A percentile compares a stretch with the other conserved stretches of the same genome.
These are phyloP conservation scores for Eurytoma californica DNA, from an alignment of 2,888 invertebrate genomes.

Conservation along the genomic window DNA sequence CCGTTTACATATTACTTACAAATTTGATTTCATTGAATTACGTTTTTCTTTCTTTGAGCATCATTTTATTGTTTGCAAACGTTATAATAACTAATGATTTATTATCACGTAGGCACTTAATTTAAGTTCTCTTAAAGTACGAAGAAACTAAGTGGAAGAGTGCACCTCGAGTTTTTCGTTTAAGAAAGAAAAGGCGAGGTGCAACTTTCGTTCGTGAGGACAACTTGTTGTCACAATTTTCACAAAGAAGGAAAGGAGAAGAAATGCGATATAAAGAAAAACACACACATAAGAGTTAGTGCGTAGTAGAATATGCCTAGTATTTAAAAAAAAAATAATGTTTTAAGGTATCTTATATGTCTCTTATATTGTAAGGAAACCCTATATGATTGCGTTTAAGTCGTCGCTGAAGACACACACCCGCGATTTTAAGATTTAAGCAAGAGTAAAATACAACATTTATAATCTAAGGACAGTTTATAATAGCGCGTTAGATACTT, in stretches of 20 bases:
- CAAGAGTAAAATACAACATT: constrained; percentile 43
- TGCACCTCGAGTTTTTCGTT: constrained; percentile 26
- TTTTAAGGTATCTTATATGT: constrained; percentile 53
- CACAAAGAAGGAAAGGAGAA: constrained; percentile 49
- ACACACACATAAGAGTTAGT: constrained; percentile 49
- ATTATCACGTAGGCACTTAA: constrained; percentile 40
- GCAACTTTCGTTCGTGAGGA: constrained; percentile 41
- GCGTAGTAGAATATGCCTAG: constrained; percentile 53
- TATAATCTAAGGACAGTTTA: constrained; percentile 49
- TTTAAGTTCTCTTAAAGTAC: constrained; percentile 23
- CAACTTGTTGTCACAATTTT: constrained; percentile 51
- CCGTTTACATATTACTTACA: constrained; percentile 39
- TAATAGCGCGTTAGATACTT: constrained; percentile 59
- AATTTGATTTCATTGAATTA: constrained; percentile 39
- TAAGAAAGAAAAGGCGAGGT: constrained; percentile 6
- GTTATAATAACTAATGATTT: constrained; percentile 40
- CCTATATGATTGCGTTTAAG: constrained; percentile 49
- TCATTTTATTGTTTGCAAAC: constrained; percentile 42
- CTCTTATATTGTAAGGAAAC: constrained; percentile 51
- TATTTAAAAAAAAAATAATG: constrained; percentile 39
- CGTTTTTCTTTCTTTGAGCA: constrained; percentile 38
- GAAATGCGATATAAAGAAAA: constrained; percentile 43
- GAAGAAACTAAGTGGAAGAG: background rate
- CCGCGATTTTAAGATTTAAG: constrained; percentile 51
- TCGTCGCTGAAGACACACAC: constrained; percentile 43